Percentiles rank a stretch among this genome's conserved stretches.
phyloP scores from a whole-genome alignment of 2,888 invertebrate genomes.

The Campopleginae sp. region DNA sequence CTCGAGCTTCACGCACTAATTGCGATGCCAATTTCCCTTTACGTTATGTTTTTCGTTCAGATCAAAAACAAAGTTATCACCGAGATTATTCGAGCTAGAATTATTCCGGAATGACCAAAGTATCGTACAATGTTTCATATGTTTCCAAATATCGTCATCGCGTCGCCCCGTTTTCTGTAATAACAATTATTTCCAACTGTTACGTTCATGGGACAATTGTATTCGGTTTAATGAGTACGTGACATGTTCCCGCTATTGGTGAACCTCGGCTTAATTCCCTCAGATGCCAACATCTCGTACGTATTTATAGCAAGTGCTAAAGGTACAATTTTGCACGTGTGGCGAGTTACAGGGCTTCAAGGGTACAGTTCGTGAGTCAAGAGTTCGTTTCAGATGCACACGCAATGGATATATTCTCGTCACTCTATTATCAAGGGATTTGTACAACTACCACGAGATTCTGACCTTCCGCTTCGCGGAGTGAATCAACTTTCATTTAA shows the following conservation, averaged over 20 bases:
- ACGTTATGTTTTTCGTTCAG: background rate
- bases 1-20: background rate
- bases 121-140: background rate
- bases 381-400: constrained; percentile 15
- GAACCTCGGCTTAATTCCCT: constrained; percentile 44
- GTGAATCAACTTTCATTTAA: constrained; percentile 50
- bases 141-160: constrained; percentile 20
- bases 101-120: background rate
- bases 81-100: too few relatives aligned
- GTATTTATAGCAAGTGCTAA: constrained; percentile 32
- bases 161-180: background rate
- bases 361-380: background rate
- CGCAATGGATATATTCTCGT: constrained; percentile 25
- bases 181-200: constrained; percentile 8
- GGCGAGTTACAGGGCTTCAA: background rate
- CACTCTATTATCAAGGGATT: constrained; percentile 47
- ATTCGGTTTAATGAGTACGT: constrained; percentile 47
- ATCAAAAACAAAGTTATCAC: background rate
- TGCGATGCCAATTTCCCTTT: background rate
- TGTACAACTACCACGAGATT: constrained; percentile 28
- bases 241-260: background rate
- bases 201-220: constrained; percentile 39
- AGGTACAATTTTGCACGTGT: background rate
- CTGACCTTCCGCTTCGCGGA: constrained; percentile 49
- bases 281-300: constrained; percentile 31